Percentiles rank a stretch among this genome's conserved stretches.
These are phyloP conservation scores for Drosophila nigricruria DNA, from an alignment of 2,888 invertebrate genomes.

Conservation along the genomic window DNA sequence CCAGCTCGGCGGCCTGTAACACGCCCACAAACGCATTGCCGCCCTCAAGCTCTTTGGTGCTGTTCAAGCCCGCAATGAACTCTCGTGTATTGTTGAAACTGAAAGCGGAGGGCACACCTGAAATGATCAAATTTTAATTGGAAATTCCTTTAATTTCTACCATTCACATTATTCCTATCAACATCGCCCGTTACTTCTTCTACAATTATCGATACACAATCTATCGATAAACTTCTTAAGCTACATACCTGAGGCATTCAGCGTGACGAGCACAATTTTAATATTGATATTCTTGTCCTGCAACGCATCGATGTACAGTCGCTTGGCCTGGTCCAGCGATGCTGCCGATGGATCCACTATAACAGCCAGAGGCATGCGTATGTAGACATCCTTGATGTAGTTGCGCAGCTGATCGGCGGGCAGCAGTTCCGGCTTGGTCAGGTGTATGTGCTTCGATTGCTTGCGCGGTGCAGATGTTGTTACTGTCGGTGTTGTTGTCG, in stretches of 20 bases:
- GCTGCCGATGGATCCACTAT: conserved; percentile 84
- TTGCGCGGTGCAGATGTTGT: conserved; percentile 63
- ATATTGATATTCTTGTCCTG: conserved; percentile 83
- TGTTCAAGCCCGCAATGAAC: conserved; percentile 84
- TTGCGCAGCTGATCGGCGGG: conserved; percentile 85
- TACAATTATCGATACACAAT: background rate
- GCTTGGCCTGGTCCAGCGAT: conserved; percentile 83
- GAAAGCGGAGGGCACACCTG: conserved; percentile 84
- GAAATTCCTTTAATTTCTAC: background rate
- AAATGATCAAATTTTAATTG: background rate
- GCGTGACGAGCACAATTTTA: conserved; percentile 84
- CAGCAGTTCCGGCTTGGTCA: conserved; percentile 76
- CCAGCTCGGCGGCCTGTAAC: conserved; percentile 87
- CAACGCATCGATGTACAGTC: conserved; percentile 84
- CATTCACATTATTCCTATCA: no score
- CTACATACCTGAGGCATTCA: conserved; percentile 84
- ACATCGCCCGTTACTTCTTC: background rate
- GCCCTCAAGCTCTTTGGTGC: conserved; percentile 83
- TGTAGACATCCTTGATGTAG: conserved; percentile 85
- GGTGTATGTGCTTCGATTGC: conserved; percentile 82
- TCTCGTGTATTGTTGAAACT: conserved; percentile 84
- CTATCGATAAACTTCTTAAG: background rate
- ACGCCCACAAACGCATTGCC: conserved; percentile 88
- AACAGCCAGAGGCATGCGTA: conserved; percentile 85
- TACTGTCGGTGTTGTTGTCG: conserved; percentile 47